Base-by-base conservation (phyloP, 2,888 invertebrate genomes). In the Choristoneura rosaceana region DNA sequence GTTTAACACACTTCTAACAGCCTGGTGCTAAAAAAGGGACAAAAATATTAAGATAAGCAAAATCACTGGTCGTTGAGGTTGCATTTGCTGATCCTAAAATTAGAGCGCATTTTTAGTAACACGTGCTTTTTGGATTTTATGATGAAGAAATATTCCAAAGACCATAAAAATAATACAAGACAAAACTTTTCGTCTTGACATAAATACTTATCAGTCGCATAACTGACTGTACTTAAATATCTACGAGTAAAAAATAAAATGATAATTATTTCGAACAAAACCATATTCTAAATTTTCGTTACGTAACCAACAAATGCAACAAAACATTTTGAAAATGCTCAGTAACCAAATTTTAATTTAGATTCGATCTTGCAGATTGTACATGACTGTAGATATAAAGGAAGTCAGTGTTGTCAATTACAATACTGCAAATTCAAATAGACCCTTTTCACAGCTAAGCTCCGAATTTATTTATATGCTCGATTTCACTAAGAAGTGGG, bases 401-500 rank as follows among this genome's bases (percentile, higher is more conserved):
- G 25, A 25, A 5, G 17, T n/a, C 25, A 63, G n/a, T 7, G 64
- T 15, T 61, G 50, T 50, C 64, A 64, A 50, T 7, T 50, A 47
- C 34, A 43, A 62, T 15, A 55, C n/a, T 61, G 5, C 33, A 59
- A 17, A 62, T 38, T 60, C 55, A 34, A 73, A 69, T 50, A 17
- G 52, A 47, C 50, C 55, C 14, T 68, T 50, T 62, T 61, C 34
- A 34, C 63, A 59, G 43, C 15, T 33, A 55, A 66, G 71, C 64
- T 59, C 7, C 68, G 77, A 76, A 77, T 76, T 76, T 75, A 69
- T 62, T 82, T 86, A 52, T 75, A 81, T 84, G 80, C 85, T 75
- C 76, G 78, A 84, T 81, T 83, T 76, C 77, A 79, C 83, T 85
- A 82, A 88, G 84, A 79, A 82, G 83, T 79, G 80, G 79, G 79